A percentile compares a stretch with the other conserved stretches of the same genome.
Conservation (phyloP, 2,888 invertebrate genomes). For the Diarsia mendica region DNA sequence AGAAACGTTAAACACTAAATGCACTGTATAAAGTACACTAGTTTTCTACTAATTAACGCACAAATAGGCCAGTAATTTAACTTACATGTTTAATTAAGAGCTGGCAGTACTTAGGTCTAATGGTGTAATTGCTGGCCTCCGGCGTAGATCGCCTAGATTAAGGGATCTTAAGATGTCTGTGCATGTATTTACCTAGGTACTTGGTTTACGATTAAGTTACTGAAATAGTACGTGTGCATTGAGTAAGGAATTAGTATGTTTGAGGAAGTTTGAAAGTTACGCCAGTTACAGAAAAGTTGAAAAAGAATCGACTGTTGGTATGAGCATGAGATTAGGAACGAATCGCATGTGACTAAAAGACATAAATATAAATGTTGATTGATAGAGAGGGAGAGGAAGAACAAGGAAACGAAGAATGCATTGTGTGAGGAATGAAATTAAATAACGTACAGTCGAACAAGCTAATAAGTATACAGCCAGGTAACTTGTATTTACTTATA, state of each 20-base stretch:
- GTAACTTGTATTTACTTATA: too few relatives aligned
- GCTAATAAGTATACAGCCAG: too few relatives aligned
- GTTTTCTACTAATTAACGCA: conserved; percentile 55
- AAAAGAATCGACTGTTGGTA: too few relatives aligned
- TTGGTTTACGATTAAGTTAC: neutral
- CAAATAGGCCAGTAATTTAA: conserved; percentile 54
- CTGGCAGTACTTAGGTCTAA: conserved; percentile 48
- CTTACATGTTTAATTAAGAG: conserved; percentile 48
- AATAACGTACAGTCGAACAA: too few relatives aligned
- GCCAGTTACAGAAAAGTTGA: too few relatives aligned
- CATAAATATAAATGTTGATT: too few relatives aligned
- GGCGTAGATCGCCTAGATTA: conserved; percentile 41
- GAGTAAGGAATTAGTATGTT: too few relatives aligned
- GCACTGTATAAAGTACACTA: conserved; percentile 21
- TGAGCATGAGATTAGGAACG: too few relatives aligned
- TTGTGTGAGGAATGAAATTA: neutral
- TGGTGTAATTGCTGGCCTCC: conserved; percentile 53
- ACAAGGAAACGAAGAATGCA: too few relatives aligned
- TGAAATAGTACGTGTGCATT: neutral
- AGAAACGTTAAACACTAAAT: conserved; percentile 31
- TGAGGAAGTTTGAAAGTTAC: too few relatives aligned
- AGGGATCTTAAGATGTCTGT: conserved; percentile 37
- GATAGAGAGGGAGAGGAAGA: too few relatives aligned
- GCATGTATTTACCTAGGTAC: conserved; percentile 26
- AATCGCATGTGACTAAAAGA: too few relatives aligned